Evolutionary conservation across 2,113 vertebrate genomes (phyloP).

Genomic region (Corydoras sp.): DNA sequence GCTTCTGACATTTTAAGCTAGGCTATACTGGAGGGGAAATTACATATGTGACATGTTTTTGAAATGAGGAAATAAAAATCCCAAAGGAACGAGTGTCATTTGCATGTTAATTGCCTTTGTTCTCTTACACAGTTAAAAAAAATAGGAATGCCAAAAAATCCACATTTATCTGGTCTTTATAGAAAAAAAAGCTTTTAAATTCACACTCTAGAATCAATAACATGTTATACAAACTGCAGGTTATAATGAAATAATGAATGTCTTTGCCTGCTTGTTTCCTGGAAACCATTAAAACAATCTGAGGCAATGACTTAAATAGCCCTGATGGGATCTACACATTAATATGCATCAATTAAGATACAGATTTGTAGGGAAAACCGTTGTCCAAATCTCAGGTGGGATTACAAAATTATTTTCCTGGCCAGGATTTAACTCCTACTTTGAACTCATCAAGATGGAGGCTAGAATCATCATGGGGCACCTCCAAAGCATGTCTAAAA

Average conservation of each 20-base stretch:
- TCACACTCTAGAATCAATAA: not conserved
- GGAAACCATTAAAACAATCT: slow-evolving; percentile 9
- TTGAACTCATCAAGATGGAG: slow-evolving; percentile 17
- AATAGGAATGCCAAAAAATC: not conserved
- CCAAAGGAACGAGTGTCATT: slow-evolving; percentile 15
- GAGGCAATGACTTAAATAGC: slow-evolving; percentile 3
- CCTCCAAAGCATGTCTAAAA: slow-evolving; percentile 25
- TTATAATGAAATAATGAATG: not conserved
- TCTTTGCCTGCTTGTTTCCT: not conserved
- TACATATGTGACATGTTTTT: slow-evolving; percentile 9
- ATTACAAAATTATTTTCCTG: slow-evolving; percentile 36
- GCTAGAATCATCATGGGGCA: slow-evolving; percentile 26
- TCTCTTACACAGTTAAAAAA: slow-evolving; percentile 5
- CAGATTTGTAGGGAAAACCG: slow-evolving; percentile 2
- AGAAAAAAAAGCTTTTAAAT: not conserved
- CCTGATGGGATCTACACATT: slow-evolving; percentile 16
- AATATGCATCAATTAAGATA: slow-evolving; percentile 20
- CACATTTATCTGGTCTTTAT: slow-evolving; percentile 1
- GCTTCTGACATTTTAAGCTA: not conserved
- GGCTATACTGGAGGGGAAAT: slow-evolving; percentile 28
- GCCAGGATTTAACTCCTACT: slow-evolving; percentile 37
- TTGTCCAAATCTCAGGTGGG: slow-evolving; percentile 17
- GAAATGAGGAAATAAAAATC: slow-evolving; percentile 23
- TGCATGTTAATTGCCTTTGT: slow-evolving; percentile 28
- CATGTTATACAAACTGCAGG: not conserved